phyloP scores from a whole-genome alignment of 53 echinoderm and acorn worm genomes.

The Patiria pectinifera region DNA sequence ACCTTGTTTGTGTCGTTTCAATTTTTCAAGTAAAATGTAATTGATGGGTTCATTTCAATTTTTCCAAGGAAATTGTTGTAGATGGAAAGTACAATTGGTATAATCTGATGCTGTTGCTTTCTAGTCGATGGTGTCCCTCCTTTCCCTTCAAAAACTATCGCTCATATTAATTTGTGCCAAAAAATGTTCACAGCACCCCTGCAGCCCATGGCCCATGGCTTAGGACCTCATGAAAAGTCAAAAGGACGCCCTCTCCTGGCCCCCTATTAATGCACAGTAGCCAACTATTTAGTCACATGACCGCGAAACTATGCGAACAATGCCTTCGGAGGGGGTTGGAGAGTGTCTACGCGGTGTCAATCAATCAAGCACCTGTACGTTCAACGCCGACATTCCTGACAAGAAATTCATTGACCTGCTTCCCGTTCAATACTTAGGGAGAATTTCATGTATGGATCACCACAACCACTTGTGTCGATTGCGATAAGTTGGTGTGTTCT shows the following conservation, averaged over 20 bases:
- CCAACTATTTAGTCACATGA: slow-evolving; percentile 51
- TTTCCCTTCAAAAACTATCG: too few relatives aligned
- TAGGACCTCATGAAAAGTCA: not conserved
- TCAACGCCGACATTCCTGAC: slow-evolving; percentile 53
- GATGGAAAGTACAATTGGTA: too few relatives aligned
- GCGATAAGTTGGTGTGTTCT: not conserved
- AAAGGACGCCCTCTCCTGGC: slow-evolving; percentile 45
- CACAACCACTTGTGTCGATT: slow-evolving; percentile 21
- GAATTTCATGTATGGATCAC: slow-evolving; percentile 13
- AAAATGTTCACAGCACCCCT: too few relatives aligned
- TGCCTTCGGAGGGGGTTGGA: slow-evolving; percentile 44
- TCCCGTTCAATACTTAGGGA: slow-evolving; percentile 39
- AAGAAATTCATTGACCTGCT: slow-evolving; percentile 75
- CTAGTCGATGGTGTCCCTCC: too few relatives aligned
- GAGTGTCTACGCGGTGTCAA: slow-evolving; percentile 53
- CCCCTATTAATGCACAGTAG: slow-evolving; percentile 40
- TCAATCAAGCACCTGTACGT: slow-evolving; percentile 67
- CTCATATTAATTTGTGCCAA: too few relatives aligned
- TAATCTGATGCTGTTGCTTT: too few relatives aligned
- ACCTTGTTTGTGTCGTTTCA: too few relatives aligned
- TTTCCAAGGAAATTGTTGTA: too few relatives aligned
- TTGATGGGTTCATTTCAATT: too few relatives aligned
- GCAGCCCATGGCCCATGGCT: too few relatives aligned
- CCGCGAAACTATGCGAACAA: slow-evolving; percentile 55
- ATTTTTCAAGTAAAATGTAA: too few relatives aligned